phyloP scores from a whole-genome alignment of 2,113 vertebrate genomes.

The Takifugu flavidus region DNA sequence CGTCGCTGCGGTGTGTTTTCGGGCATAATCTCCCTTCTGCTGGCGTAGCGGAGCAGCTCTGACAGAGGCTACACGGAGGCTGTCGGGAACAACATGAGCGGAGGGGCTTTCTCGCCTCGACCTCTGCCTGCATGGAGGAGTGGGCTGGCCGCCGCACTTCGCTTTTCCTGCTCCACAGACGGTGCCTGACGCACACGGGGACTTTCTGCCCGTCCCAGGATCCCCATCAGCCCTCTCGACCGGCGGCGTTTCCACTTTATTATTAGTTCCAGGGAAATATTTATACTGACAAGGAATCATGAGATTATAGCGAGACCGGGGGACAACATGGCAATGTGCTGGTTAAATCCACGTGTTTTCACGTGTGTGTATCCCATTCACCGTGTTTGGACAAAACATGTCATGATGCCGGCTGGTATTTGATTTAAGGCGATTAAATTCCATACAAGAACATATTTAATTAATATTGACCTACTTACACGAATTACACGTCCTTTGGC shows the following conservation, averaged over 20 bases:
- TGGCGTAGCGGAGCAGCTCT: conserved; percentile 5
- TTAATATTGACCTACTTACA: too few relatives aligned
- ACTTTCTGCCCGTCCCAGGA: not conserved
- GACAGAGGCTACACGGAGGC: conserved; percentile 32
- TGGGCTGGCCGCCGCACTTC: conserved; percentile 43
- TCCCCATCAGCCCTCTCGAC: not conserved
- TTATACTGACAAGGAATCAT: not conserved
- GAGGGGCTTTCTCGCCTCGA: conserved; percentile 29
- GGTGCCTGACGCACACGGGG: conserved; percentile 31
- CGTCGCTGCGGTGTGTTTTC: conserved; percentile 63
- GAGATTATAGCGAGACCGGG: not conserved
- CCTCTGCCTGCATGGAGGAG: conserved; percentile 33
- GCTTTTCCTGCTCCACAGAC: conserved; percentile 11
- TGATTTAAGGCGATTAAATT: too few relatives aligned
- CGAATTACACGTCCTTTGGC: not conserved
- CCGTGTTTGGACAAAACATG: too few relatives aligned
- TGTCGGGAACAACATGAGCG: conserved; percentile 14
- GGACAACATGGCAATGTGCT: not conserved
- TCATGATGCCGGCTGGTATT: too few relatives aligned
- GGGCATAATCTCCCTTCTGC: conserved; percentile 37
- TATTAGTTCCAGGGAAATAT: not conserved
- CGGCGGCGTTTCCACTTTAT: not conserved
- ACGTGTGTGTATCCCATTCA: too few relatives aligned
- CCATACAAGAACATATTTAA: too few relatives aligned
- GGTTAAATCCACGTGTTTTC: not conserved